phyloP scores from a whole-genome alignment of 1,140 invertebrate genomes.

The Rhynchophorus ferrugineus region DNA sequence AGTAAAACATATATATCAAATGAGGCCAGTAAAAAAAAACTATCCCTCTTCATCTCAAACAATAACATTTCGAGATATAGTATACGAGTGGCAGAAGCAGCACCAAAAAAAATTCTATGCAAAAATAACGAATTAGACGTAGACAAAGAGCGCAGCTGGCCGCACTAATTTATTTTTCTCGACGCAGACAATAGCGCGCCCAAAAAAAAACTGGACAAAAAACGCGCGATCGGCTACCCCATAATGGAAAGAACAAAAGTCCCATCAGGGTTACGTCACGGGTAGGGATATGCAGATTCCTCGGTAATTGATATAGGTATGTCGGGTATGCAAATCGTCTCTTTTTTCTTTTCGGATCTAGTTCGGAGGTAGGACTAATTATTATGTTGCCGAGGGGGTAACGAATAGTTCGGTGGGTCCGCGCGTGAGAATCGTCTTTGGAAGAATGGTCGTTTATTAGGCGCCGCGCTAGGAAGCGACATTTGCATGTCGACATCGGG shows the following conservation, averaged over 20 bases:
- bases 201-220: background rate
- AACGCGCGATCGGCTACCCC: background rate
- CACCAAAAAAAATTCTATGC: background rate
- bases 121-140: background rate
- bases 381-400: background rate
- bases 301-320: constrained; percentile 4
- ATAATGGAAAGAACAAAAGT: background rate
- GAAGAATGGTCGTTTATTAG: background rate
- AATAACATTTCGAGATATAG: background rate
- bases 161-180: constrained; percentile 1
- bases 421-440: background rate
- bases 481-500: background rate
- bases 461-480: background rate
- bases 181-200: background rate
- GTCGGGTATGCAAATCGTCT: background rate
- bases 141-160: constrained; percentile 2
- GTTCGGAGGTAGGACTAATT: background rate
- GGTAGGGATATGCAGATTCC: constrained; percentile 1
- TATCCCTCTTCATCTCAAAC: background rate
- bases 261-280: background rate
- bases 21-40: constrained; percentile 1
- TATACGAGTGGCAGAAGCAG: background rate
- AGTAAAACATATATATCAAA: too few species aligned
- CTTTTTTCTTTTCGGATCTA: background rate
- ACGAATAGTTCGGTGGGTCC: background rate